Evolutionary conservation across 2,888 invertebrate genomes (phyloP).

Genomic region (Electrophaes corylata): DNA sequence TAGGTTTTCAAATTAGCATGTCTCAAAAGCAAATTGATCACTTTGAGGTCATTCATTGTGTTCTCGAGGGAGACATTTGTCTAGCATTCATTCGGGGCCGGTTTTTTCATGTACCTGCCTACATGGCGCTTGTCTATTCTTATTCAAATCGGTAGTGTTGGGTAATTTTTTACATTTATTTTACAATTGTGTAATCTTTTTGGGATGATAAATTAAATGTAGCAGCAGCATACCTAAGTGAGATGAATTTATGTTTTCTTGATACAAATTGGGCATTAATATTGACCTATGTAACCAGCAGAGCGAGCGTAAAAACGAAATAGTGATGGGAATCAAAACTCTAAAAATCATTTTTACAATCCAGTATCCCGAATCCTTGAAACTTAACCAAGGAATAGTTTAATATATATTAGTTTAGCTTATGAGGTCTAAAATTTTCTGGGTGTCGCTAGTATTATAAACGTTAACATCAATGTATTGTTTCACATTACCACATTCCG

Average conservation of each 20-base stretch:
- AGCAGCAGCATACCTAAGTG: constrained; percentile 52
- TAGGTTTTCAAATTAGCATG: constrained; percentile 77
- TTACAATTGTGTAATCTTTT: constrained; percentile 73
- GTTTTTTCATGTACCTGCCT: constrained; percentile 80
- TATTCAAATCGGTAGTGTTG: constrained; percentile 80
- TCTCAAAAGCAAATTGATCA: constrained; percentile 74
- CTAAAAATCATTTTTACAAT: no score
- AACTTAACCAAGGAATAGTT: no score
- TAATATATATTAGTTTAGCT: no score
- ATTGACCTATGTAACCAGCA: constrained; percentile 44
- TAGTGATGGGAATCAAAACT: no score
- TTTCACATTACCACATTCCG: no score
- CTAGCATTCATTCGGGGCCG: constrained; percentile 77
- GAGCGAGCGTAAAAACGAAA: no score
- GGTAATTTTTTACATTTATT: constrained; percentile 78
- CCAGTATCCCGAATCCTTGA: no score
- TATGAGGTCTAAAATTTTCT: no score
- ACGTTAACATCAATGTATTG: no score
- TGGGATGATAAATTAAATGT: constrained; percentile 64
- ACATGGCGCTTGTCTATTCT: constrained; percentile 82
- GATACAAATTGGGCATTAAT: constrained; percentile 52
- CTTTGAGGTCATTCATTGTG: constrained; percentile 76
- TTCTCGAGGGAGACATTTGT: constrained; percentile 75
- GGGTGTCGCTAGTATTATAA: no score
- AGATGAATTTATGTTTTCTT: constrained; percentile 63